Evolutionary conservation across 2,888 invertebrate species (phyloP).

Genomic region (Bhutanitis thaidina): DNA sequence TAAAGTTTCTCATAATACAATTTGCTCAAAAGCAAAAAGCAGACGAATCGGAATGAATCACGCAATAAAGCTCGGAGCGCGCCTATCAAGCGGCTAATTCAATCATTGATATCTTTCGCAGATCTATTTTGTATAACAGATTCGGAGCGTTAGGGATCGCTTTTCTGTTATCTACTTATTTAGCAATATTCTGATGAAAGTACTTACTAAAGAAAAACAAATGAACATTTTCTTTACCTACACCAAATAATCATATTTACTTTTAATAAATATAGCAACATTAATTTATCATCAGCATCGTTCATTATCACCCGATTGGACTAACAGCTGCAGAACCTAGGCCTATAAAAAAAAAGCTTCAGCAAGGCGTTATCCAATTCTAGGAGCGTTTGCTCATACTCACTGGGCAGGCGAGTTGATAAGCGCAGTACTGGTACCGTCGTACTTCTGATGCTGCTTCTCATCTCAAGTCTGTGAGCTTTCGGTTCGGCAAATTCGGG

Average conservation of each 20-base stretch:
- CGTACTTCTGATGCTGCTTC: too few relatives aligned
- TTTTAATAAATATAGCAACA: too few relatives aligned
- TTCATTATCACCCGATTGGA: too few relatives aligned
- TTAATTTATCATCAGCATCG: too few relatives aligned
- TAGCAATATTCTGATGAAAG: slow-evolving; percentile 14
- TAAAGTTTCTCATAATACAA: slow-evolving; percentile 3
- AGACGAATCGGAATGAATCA: slow-evolving; percentile 16
- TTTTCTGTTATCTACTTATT: slow-evolving; percentile 18
- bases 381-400: too few relatives aligned
- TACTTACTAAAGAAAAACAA: slow-evolving; percentile 8
- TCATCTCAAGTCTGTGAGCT: too few relatives aligned
- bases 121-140: slow-evolving; percentile 69
- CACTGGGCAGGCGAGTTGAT: too few relatives aligned
- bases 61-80: slow-evolving; percentile 16
- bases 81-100: slow-evolving; percentile 64
- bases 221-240: background rate
- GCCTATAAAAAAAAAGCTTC: too few relatives aligned
- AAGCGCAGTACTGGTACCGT: too few relatives aligned
- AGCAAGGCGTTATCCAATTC: too few relatives aligned
- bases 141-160: slow-evolving; percentile 40
- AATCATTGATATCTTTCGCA: slow-evolving; percentile 68
- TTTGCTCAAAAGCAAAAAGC: slow-evolving; percentile 12
- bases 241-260: background rate
- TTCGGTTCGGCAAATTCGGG: too few relatives aligned
- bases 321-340: too few relatives aligned